Percentiles rank a stretch among this genome's conserved stretches.
Conservation (phyloP, 2,113 vertebrate species). For the Corydoras maculifer region DNA sequence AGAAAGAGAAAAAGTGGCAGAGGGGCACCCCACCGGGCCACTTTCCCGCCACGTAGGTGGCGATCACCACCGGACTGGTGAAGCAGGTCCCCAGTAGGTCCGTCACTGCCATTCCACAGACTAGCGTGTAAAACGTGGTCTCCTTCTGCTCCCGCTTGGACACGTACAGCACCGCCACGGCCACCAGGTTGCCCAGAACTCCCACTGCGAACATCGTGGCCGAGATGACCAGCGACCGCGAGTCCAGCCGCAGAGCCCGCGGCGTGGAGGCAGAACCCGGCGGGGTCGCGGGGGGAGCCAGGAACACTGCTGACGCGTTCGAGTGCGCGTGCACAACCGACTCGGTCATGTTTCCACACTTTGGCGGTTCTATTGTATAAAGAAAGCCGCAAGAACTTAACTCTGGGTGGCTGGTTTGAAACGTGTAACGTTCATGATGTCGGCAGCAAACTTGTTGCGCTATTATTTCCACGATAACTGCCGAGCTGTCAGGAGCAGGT, state of each 20-base stretch:
- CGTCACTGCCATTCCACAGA: slow-evolving; percentile 74
- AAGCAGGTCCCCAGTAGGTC: slow-evolving; percentile 73
- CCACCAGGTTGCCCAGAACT: slow-evolving; percentile 70
- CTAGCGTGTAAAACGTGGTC: slow-evolving; percentile 72
- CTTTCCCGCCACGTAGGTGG: slow-evolving; percentile 60
- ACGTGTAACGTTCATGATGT: too few relatives aligned
- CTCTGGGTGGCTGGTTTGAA: too few relatives aligned
- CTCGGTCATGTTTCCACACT: slow-evolving; percentile 46
- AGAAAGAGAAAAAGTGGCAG: slow-evolving; percentile 75
- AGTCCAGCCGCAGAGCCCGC: slow-evolving; percentile 57
- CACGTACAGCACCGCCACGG: slow-evolving; percentile 67
- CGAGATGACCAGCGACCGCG: slow-evolving; percentile 61
- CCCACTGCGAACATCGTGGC: slow-evolving; percentile 71
- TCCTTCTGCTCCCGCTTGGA: slow-evolving; percentile 73
- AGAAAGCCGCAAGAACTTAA: too few relatives aligned
- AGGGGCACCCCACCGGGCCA: slow-evolving; percentile 69
- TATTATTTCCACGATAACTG: too few relatives aligned
- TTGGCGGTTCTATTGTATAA: too few relatives aligned
- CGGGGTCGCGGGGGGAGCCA: not conserved
- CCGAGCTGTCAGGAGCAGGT: too few relatives aligned
- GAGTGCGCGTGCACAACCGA: slow-evolving; percentile 42
- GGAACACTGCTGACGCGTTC: slow-evolving; percentile 51
- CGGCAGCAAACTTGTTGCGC: too few relatives aligned
- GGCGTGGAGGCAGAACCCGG: slow-evolving; percentile 43
- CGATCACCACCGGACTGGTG: slow-evolving; percentile 74